phyloP scores from a whole-genome alignment of 30 jellyfish, hydroid and myxozoan genomes.

The Pelagia noctiluca region DNA sequence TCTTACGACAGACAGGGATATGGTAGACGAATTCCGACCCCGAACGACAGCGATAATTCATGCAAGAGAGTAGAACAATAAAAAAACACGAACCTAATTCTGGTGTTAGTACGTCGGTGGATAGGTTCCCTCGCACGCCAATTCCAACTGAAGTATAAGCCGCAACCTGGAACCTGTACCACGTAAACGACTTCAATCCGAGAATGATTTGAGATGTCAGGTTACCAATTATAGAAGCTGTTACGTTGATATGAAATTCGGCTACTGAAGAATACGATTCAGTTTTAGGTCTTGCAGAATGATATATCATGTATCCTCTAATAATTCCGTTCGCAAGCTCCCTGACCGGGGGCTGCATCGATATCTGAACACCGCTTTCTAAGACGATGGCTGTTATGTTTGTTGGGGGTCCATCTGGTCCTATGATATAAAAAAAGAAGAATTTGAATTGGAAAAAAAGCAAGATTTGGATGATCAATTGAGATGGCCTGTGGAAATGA shows the following conservation, averaged over 20 bases:
- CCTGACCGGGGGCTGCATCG: slow-evolving; percentile 36
- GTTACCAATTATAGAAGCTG: not conserved
- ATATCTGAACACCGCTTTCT: slow-evolving; percentile 4
- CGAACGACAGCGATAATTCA: too few species aligned
- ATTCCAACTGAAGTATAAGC: slow-evolving; percentile 58
- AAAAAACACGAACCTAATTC: too few species aligned
- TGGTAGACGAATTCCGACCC: too few species aligned
- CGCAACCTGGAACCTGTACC: slow-evolving; percentile 39
- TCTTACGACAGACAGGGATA: too few species aligned
- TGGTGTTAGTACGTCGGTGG: not conserved
- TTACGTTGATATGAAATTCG: slow-evolving; percentile 1
- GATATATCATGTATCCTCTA: slow-evolving; percentile 43
- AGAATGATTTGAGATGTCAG: slow-evolving; percentile 9
- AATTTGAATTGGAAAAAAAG: too few species aligned
- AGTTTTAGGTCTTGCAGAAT: not conserved
- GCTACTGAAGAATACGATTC: not conserved
- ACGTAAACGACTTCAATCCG: slow-evolving; percentile 31
- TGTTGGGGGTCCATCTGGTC: slow-evolving; percentile 80
- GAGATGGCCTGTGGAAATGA: too few species aligned
- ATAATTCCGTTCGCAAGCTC: slow-evolving; percentile 56
- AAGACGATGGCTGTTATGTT: slow-evolving; percentile 16
- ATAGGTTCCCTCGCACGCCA: slow-evolving; percentile 13
- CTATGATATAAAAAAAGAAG: slow-evolving; percentile 4
- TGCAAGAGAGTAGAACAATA: too few species aligned
- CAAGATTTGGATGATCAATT: too few species aligned